These are phyloP conservation scores for Rhynchomys soricoides DNA, from an alignment of 2,113 vertebrate species.

Conservation along the genomic window DNA sequence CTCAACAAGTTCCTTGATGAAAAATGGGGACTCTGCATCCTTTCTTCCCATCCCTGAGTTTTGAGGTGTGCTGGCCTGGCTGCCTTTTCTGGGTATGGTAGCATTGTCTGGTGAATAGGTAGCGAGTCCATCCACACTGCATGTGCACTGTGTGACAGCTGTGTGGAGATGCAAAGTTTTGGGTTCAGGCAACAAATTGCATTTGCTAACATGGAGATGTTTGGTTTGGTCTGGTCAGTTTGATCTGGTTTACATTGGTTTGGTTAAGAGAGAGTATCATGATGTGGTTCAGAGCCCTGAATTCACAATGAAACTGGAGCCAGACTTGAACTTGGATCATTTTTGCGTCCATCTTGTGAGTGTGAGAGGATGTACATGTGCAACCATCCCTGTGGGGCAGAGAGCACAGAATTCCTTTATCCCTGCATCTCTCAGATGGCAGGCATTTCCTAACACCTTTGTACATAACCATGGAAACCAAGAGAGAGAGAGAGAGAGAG, in stretches of 20 bases:
- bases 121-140: not conserved
- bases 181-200: not conserved
- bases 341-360: not conserved
- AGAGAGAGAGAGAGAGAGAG: not conserved
- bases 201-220: not conserved
- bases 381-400: not conserved
- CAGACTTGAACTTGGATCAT: not conserved
- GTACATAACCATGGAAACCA: constrained; percentile 2
- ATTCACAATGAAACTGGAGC: not conserved
- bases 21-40: not conserved
- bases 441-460: not conserved
- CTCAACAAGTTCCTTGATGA: not conserved
- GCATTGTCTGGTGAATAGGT: not conserved
- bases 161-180: not conserved
- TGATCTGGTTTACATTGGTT: not conserved
- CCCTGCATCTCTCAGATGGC: not conserved
- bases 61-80: not conserved
- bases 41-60: not conserved
- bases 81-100: not conserved
- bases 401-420: not conserved
- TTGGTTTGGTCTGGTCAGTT: not conserved
- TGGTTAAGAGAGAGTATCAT: not conserved
- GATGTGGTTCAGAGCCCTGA: not conserved
- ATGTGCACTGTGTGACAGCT: not conserved
- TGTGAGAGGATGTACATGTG: not conserved